Conservation (phyloP, 2,797 vertebrate species). For the Tapirus indicus region DNA sequence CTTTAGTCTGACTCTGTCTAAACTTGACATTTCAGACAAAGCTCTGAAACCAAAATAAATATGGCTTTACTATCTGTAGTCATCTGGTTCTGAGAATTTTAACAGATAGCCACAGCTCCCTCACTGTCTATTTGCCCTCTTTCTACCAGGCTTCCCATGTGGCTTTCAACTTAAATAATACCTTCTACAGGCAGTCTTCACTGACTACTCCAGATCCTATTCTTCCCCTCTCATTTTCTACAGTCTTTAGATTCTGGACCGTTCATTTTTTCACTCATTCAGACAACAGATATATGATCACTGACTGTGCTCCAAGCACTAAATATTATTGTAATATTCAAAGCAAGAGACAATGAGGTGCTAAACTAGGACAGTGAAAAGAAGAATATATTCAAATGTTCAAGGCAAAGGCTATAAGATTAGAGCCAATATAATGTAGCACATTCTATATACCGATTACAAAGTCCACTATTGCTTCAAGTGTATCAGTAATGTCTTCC, state of each 20-base stretch:
- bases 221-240: slow-evolving; percentile 22
- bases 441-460: background rate
- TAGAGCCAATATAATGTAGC: background rate
- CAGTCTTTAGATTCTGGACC: background rate
- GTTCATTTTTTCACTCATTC: slow-evolving; percentile 23
- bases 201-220: background rate
- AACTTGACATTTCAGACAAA: slow-evolving; percentile 52
- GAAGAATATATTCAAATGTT: background rate
- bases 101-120: background rate
- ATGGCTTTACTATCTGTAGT: background rate
- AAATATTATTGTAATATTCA: slow-evolving; percentile 26
- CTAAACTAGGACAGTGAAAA: background rate
- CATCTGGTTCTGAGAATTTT: background rate
- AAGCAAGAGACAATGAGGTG: background rate
- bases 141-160: background rate
- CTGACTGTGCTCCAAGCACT: background rate
- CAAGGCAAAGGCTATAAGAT: background rate
- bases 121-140: background rate
- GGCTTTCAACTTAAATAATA: slow-evolving; percentile 21
- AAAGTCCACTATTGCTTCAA: background rate
- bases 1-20: background rate
- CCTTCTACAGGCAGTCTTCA: background rate
- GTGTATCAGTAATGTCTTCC: background rate
- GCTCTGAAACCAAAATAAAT: slow-evolving; percentile 51
- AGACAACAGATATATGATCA: slow-evolving; percentile 19